A percentile compares a stretch with the other conserved stretches of the same genome.
Conservation (phyloP, 2,888 invertebrate species). For the Pheosia gnoma region DNA sequence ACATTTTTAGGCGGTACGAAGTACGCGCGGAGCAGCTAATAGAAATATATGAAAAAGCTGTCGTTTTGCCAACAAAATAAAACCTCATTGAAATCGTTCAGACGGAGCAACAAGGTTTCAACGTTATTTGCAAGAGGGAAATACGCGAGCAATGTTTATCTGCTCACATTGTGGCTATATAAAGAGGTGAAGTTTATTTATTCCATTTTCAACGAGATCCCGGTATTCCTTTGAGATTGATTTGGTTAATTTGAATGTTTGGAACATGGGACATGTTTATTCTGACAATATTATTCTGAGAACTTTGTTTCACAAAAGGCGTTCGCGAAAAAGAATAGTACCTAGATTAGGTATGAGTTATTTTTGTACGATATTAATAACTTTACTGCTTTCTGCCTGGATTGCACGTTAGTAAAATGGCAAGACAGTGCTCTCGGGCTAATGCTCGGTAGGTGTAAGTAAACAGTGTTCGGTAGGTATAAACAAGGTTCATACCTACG, state of each 20-base stretch:
- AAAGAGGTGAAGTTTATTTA: conserved; percentile 1
- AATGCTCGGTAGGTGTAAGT: too few relatives aligned
- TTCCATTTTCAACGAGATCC: not conserved
- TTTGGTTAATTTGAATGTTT: not conserved
- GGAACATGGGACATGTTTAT: not conserved
- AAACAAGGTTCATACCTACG: too few relatives aligned
- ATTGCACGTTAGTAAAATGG: too few relatives aligned
- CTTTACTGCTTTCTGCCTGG: too few relatives aligned
- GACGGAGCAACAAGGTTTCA: not conserved
- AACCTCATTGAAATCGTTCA: not conserved
- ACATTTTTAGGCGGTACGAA: too few relatives aligned
- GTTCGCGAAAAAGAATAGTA: not conserved
- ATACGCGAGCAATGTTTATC: conserved; percentile 1
- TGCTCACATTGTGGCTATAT: not conserved
- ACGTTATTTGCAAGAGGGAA: conserved; percentile 3
- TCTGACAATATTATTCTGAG: not conserved
- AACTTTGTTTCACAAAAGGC: not conserved
- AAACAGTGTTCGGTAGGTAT: too few relatives aligned
- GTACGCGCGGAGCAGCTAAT: too few relatives aligned
- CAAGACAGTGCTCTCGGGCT: too few relatives aligned
- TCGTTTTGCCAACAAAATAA: not conserved
- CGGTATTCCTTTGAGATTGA: not conserved
- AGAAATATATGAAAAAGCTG: too few relatives aligned
- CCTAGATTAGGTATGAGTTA: too few relatives aligned
- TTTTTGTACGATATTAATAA: too few relatives aligned